These are phyloP conservation scores for Daboia siamensis DNA, from an alignment of 2,113 vertebrate genomes.

Conservation along the genomic window DNA sequence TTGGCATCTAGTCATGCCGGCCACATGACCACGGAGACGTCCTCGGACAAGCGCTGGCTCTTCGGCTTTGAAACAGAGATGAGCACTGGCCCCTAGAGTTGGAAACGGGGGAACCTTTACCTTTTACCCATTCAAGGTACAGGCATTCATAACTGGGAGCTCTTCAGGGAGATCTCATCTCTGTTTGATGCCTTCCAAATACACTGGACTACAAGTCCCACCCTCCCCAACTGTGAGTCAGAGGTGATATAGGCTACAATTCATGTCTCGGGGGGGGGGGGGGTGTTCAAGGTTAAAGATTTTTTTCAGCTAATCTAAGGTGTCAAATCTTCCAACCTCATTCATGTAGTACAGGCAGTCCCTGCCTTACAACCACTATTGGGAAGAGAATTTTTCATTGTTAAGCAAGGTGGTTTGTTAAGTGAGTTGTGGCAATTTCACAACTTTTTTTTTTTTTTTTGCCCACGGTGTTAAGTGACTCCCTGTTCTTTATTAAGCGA, in stretches of 20 bases:
- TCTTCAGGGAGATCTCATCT: background rate
- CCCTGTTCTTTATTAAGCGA: too few relatives aligned
- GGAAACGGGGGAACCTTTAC: too few relatives aligned
- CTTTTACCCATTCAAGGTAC: background rate
- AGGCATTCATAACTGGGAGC: background rate
- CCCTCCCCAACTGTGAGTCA: background rate
- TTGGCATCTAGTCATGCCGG: too few relatives aligned
- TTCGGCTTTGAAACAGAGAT: too few relatives aligned
- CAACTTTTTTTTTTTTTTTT: background rate
- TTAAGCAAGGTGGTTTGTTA: background rate
- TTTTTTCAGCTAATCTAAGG: background rate
- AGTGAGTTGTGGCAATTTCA: background rate
- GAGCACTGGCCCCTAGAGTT: too few relatives aligned
- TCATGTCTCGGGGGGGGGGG: background rate
- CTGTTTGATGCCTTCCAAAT: background rate
- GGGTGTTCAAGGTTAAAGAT: background rate
- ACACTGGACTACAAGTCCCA: background rate
- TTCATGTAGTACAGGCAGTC: background rate
- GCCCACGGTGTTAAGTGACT: background rate
- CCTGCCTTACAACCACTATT: background rate
- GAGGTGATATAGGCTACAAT: background rate
- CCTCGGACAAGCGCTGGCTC: too few relatives aligned
- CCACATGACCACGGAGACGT: too few relatives aligned
- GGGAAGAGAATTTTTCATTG: background rate
- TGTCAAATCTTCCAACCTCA: background rate